phyloP scores from a whole-genome alignment of 2,797 vertebrate genomes.

The Spinus olivaceus region DNA sequence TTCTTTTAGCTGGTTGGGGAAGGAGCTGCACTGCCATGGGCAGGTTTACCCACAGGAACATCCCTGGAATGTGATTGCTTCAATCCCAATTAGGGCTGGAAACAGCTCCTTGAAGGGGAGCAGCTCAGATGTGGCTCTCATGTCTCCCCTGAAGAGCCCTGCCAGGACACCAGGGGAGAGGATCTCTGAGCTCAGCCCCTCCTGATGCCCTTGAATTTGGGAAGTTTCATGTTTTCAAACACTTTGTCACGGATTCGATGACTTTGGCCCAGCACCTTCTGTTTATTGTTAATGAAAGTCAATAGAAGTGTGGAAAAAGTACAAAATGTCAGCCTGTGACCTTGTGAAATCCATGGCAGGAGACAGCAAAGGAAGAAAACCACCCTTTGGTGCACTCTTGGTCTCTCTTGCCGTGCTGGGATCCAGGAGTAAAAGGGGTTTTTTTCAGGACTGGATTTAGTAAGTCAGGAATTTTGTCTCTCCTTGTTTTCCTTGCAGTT shows the following conservation, averaged over 20 bases:
- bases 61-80: neutral
- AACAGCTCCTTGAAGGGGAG: neutral
- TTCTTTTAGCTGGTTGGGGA: neutral
- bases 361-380: neutral
- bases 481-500: constrained; percentile 51
- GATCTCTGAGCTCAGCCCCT: neutral
- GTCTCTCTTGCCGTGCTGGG: neutral
- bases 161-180: neutral
- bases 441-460: neutral
- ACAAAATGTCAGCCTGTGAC: constrained; percentile 40
- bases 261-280: constrained; percentile 21
- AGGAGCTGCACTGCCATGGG: neutral
- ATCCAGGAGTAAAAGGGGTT: neutral
- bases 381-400: neutral
- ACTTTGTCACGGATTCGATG: neutral
- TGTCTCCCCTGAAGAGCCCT: neutral
- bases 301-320: constrained; percentile 38
- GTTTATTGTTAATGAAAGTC: constrained; percentile 38
- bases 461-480: neutral
- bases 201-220: neutral
- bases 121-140: neutral
- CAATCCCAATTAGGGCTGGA: rapidly evolving
- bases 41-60: neutral
- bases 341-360: neutral
- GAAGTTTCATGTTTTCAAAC: neutral